These are phyloP conservation scores for Scomberomorus guttatus DNA, from an alignment of 2,797 vertebrate genomes.

Conservation along the genomic window DNA sequence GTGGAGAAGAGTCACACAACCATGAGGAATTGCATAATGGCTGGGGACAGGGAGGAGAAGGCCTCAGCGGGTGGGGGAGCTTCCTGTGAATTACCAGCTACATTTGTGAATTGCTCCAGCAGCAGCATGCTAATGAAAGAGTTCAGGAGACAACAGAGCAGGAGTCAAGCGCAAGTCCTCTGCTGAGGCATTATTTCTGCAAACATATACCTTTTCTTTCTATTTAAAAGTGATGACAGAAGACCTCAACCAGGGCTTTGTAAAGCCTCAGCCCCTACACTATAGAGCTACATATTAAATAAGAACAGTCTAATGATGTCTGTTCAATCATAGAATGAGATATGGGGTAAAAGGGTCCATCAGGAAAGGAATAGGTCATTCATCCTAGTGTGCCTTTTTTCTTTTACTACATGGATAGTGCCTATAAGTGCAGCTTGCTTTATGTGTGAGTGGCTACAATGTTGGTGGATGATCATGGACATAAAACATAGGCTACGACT, in stretches of 20 bases:
- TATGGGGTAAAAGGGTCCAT: conserved; percentile 38
- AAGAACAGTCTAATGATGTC: conserved; percentile 55
- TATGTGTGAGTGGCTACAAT: conserved; percentile 36
- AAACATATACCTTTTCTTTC: conserved; percentile 54
- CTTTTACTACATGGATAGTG: conserved; percentile 42
- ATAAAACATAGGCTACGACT: conserved; percentile 71
- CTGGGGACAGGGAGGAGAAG: conserved; percentile 69
- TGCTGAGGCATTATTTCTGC: conserved; percentile 65
- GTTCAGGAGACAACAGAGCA: conserved; percentile 73
- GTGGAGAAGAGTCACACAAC: conserved; percentile 68
- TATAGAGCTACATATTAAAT: conserved; percentile 44
- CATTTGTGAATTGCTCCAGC: conserved; percentile 69
- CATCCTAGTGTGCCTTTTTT: conserved; percentile 30
- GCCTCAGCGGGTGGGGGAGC: conserved; percentile 71
- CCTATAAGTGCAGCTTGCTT: conserved; percentile 47
- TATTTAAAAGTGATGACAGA: conserved; percentile 66
- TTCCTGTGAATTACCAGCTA: conserved; percentile 74
- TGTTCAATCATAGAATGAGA: conserved; percentile 40
- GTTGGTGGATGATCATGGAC: conserved; percentile 62
- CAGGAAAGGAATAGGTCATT: conserved; percentile 30
- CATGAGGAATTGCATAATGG: conserved; percentile 79
- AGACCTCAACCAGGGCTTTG: conserved; percentile 55
- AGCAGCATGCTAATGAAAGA: conserved; percentile 80
- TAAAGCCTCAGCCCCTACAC: conserved; percentile 43
- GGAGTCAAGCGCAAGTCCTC: conserved; percentile 76